Base-by-base conservation (phyloP, 1,140 invertebrate genomes). In the Diachasmimorpha longicaudata region DNA sequence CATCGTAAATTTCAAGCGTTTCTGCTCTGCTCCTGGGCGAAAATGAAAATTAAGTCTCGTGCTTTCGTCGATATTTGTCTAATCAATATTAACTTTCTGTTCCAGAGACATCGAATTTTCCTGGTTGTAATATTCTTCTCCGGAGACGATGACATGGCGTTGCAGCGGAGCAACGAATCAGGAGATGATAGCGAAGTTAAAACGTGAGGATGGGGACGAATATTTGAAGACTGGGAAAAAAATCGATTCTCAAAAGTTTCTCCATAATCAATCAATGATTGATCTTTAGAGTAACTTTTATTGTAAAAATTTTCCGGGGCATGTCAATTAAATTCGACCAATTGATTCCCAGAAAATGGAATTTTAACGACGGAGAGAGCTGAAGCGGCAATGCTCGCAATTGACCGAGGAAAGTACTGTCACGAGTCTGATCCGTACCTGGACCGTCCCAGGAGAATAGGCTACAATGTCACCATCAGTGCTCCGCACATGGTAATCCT, bases 401-500 rank as follows among this genome's bases (percentile, higher is more conserved):
- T 98, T 21, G 98, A 99, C 87, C 90, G 98, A 83, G 95, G 93
- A 74, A 91, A 94, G 82, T 98, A 96, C 89, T 93, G 92, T 75
- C 92, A 91, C 46, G 87, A 90, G 85, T 93, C 80, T 9, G 80
- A 95, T 88, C 94, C 97, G 6, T 99, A 98, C 84, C 92, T 94
- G 83, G 97, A 99, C 90, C 93, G 95, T 39, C 98, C 97, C 0
- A 96, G 96, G 86, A 91, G 92, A 66, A 97, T 97, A 83, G 96
- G 96, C 21, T 96, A 92, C 85, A 95, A 95, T 70, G 98, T 97
- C 5, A 99, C 98, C 1, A 99, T 99, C 69, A 97, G 96, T 91
- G 98, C 98, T 66, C 98, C 98, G 39, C 98, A 99, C 88, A 99
- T 99, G 98, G 96, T 97, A 91, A 90, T 79, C 25, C 9, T 70